Evolutionary conservation across 2,113 vertebrate genomes (phyloP), one percentile per base, ranked within the genome.

Genomic region (Ophthalmolycus amberensis): DNA sequence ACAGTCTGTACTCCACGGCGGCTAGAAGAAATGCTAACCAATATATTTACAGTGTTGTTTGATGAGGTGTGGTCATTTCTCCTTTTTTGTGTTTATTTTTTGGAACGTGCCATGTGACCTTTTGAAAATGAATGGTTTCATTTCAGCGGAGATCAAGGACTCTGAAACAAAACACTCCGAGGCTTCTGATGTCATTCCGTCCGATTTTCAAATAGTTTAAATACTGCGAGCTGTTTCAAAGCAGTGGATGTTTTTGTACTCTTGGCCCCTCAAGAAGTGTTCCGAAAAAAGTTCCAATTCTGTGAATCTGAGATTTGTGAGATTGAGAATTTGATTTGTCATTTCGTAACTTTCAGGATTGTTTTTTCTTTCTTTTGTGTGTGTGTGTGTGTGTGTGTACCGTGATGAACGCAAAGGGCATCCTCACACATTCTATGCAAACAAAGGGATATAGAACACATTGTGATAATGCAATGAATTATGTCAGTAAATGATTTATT

Each of bases 371-470:
- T 12, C 9, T 42, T 42, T 42, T 42, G 82, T 86, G 83, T 86
- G 80, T 95, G 95, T 93, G 90, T 25, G 25, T 42, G 82, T 86
- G 83, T 86, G 80, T 95, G 95, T 93, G 90, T 90, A 75, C 91
- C 91, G 74, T 94, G 37, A 71, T 18, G 48, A 34, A 37, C 20
- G 1, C 37, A 92, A 95, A 95, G 92, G 90, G 64, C 83, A 96
- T 96, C 95, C 95, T 96, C 96, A 91, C 96, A 96, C 95, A 95
- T 95, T 96, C 96, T 98, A 98, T 98, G 97, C 97, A 97, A 80
- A 60, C 78, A 60, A 73, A 66, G 58, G 62, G 78, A 66, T 37
- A 96, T 96, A 91, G 96, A 96, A 79, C 96, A 95, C 96, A 96
- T 96, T 96, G 95, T 95, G 96, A 95, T 95, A 95, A 97, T 96